Base-by-base conservation (phyloP, 2,888 invertebrate genomes). In the Venustoraphidia nigricollis region DNA sequence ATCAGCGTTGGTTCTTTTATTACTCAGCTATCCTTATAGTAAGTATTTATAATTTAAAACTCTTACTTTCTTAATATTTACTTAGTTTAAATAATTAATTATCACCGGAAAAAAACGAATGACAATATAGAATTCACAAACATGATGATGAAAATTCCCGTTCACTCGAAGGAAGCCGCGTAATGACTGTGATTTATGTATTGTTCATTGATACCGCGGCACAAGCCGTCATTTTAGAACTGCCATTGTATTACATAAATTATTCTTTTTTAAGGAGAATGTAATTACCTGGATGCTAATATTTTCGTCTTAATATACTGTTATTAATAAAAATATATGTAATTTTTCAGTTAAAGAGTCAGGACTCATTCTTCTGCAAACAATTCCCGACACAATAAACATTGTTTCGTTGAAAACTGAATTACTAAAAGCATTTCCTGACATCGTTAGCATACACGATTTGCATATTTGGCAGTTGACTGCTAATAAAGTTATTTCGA, bases 381-480 rank as follows among this genome's bases (percentile, higher is more conserved):
- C 93, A 1, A 92, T 94, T 50, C 94, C 95, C 0, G 86, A 82
- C 56, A 84, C 90, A 10, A 83, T 94, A 53, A 83, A 92, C 59
- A 82, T 89, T 41, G 75, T 79, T 53, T 71, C 73, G 9, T 71
- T 90, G 52, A 77, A 80, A 54, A 68, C 72, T 36, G 77, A 81
- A 53, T 62, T 90, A 39, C 62, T 77, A 1, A 65, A 70, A 48
- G 75, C 76, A 52, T 85, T 85, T 61, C 81, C 81, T 0, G 79
- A 78, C 51, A 79, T 86, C 48, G 68, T 79, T 1, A 83, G 79
- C 58, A 81, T 91, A 14, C 92, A 92, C 60, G 91, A 92, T 66
- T 72, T 92, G 40, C 92, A 92, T 60, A 83, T 92, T 17, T 92
- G 92, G 91, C 86, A 89, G 57, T 68, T 92, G 52, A 85, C 87